Conservation (phyloP, 1,140 invertebrate species). For the Cotesia glomerata region DNA sequence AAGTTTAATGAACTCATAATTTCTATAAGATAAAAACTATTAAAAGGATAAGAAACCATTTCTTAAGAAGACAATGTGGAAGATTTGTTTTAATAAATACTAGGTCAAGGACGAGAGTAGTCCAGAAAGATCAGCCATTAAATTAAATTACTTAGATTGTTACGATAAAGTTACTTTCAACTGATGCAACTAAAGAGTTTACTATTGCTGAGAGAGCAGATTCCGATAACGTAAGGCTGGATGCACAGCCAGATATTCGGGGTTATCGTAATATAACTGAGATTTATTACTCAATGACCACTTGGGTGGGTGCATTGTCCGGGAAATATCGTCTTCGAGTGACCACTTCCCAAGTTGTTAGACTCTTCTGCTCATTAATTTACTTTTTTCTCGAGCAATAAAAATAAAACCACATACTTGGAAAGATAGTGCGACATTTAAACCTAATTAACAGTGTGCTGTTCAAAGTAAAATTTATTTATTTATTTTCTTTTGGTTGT, state of each 20-base stretch:
- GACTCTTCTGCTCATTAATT: neutral
- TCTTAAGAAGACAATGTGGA: neutral
- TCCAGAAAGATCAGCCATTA: neutral
- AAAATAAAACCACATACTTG: neutral
- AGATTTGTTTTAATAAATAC: neutral
- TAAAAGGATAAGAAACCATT: too few species aligned
- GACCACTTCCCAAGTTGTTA: neutral
- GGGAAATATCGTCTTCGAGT: constrained; percentile 1
- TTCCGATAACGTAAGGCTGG: constrained; percentile 11
- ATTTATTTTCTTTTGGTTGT: neutral
- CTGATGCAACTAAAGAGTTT: constrained; percentile 8
- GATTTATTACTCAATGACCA: constrained; percentile 10
- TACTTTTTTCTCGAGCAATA: neutral
- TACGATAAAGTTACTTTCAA: constrained; percentile 14
- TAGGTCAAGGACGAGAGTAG: constrained; percentile 14
- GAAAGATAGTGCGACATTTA: neutral
- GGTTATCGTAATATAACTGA: constrained; percentile 5
- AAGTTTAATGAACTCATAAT: too few species aligned
- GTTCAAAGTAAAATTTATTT: neutral
- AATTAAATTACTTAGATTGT: neutral
- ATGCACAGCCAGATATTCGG: constrained; percentile 13
- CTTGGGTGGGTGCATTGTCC: neutral
- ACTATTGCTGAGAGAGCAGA: constrained; percentile 15
- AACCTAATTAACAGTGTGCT: neutral
- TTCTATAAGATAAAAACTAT: too few species aligned